Conservation (phyloP, 2,888 invertebrate genomes). For the Julus scanicus region DNA sequence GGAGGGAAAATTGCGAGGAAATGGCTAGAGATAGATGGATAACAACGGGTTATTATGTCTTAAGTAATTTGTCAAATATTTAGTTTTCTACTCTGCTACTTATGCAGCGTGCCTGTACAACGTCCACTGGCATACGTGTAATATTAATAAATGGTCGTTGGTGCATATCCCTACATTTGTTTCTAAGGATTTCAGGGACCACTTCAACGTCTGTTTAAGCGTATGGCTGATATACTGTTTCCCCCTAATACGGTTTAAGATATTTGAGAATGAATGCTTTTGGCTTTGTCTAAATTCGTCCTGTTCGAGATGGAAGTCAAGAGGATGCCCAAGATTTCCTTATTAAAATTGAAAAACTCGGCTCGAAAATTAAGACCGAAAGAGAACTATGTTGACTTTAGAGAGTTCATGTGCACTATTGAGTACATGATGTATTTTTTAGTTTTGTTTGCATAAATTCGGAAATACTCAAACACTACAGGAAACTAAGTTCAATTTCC, state of each 20-base stretch:
- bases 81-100: neutral
- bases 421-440: too few relatives aligned
- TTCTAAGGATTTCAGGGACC: neutral
- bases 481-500: too few relatives aligned
- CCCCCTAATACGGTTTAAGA: neutral
- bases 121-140: neutral
- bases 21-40: neutral
- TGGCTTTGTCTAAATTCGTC: neutral
- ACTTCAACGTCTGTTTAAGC: neutral
- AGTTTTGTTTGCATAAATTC: too few relatives aligned
- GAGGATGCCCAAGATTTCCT: neutral
- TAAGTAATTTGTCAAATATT: conserved; percentile 37
- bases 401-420: too few relatives aligned
- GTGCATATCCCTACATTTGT: neutral
- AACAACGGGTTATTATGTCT: conserved; percentile 30
- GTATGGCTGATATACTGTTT: neutral
- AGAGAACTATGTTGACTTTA: too few relatives aligned
- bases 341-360: neutral
- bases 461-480: too few relatives aligned
- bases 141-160: neutral
- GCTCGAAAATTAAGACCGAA: too few relatives aligned
- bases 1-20: neutral
- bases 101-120: neutral
- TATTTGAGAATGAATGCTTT: neutral
- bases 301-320: neutral